Evolutionary conservation across 2,113 vertebrate genomes (phyloP), one percentile per base, ranked within the genome.

Genomic region (Labeo rohita): DNA sequence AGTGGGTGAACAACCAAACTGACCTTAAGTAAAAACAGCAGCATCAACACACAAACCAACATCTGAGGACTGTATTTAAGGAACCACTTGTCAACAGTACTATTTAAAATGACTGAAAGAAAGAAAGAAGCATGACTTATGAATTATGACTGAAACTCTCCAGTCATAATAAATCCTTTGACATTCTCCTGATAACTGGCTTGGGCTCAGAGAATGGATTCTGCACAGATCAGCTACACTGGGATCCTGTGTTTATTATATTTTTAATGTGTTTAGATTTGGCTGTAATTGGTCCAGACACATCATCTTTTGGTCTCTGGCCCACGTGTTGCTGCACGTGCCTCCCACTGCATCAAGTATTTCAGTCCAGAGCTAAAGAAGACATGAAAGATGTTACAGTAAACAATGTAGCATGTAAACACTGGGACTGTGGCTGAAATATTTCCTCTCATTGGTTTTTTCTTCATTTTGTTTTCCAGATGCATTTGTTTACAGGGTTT

Each of bases 261-360:
- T 39, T 75, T 61, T 76, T 70, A 86, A 73, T 74, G 72, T 86
- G 84, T 89, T 87, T 89, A 89, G 63, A 80, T 70, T 83, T 83
- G 49, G 13, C 78, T 36, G 50, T 83, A 79, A 87, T 83, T 87
- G 45, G 50, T 63, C 54, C n/a, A 63, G 45, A 72, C 21, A 65
- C 39, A 73, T 43, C 49, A 45, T 73, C 68, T 54, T 72, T 68
- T 75, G 61, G 70, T 72, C 39, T 52, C 54, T 36, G 36, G 52
- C 39, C 36, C 83, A 78, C 47, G 18, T 83, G 73, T 13, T 77
- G 39, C 49, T 9, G 43, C 68, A 84, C 36, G 54, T 79, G 85
- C 81, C 54, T 68, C 56, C 49, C 1, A 9, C 34, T 63, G 36
- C 50, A 84, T 36, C 36, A 73, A 6, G 28, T 1, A 28, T n/a